A percentile compares a stretch with the other conserved stretches of the same genome.
Conservation (phyloP, 1,140 invertebrate species). For the Aphelenchoides fujianensis region DNA sequence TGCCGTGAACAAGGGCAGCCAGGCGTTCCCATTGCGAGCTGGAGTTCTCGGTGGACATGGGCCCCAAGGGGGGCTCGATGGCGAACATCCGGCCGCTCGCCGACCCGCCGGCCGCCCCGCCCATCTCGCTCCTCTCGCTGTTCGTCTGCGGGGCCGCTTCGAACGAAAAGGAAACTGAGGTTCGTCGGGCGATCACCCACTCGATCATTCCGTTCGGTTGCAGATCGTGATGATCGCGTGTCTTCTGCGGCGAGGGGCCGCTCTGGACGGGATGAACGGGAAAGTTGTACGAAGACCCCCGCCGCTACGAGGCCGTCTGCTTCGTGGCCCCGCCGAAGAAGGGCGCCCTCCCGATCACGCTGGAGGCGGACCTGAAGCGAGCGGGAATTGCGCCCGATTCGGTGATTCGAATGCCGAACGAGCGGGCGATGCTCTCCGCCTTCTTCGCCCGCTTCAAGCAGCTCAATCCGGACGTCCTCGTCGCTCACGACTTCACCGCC, state of each 20-base stretch:
- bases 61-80: no score
- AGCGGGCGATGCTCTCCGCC: conserved; percentile 78
- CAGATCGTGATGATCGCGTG: conserved; percentile 50
- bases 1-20: neutral
- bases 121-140: conserved; percentile 31
- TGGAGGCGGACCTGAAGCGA: conserved; percentile 30
- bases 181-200: conserved; percentile 4
- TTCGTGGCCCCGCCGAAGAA: conserved; percentile 35
- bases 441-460: conserved; percentile 78
- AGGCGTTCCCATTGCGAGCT: conserved; percentile 35
- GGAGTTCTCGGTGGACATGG: conserved; percentile 44
- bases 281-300: conserved; percentile 10
- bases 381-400: conserved; percentile 19
- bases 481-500: conserved; percentile 64
- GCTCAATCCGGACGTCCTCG: conserved; percentile 85
- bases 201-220: neutral
- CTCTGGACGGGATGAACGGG: neutral
- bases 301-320: conserved; percentile 5
- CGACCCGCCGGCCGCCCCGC: neutral
- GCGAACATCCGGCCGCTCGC: neutral
- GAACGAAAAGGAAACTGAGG: conserved; percentile 33
- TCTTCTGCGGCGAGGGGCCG: neutral
- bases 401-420: conserved; percentile 65
- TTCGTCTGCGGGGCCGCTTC: conserved; percentile 31
- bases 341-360: conserved; percentile 39